These are phyloP conservation scores for Capreolus pygargus DNA, from an alignment of 2,113 vertebrate genomes.

Conservation along the genomic window DNA sequence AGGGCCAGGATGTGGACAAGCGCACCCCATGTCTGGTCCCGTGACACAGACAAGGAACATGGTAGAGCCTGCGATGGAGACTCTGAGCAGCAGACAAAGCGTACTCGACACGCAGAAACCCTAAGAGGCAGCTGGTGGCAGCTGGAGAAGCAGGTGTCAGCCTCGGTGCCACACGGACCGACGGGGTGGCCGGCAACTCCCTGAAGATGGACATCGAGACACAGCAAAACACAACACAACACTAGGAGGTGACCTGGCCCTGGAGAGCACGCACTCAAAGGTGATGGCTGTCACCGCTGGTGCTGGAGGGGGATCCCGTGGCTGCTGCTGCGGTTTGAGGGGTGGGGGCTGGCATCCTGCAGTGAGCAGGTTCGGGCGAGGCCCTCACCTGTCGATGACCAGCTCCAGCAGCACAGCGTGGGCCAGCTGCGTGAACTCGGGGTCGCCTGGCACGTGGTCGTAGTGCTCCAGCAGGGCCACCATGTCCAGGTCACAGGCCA, in stretches of 20 bases:
- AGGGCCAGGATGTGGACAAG: not conserved
- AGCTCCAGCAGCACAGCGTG: conserved; percentile 92
- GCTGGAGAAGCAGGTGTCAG: not conserved
- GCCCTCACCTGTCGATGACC: conserved; percentile 91
- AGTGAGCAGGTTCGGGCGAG: not conserved
- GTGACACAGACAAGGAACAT: not conserved
- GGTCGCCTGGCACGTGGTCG: conserved; percentile 84
- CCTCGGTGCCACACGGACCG: not conserved
- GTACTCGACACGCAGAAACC: not conserved
- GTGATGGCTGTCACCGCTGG: not conserved
- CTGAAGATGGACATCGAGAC: not conserved
- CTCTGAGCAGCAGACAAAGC: not conserved
- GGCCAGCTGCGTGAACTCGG: conserved; percentile 88
- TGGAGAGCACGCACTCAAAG: not conserved
- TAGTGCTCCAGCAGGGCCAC: conserved; percentile 87
- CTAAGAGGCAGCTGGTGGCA: not conserved
- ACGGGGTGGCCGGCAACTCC: too few relatives aligned
- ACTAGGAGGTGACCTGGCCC: not conserved
- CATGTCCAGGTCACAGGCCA: conserved; percentile 90
- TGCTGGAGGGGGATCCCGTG: not conserved
- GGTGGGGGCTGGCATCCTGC: not conserved
- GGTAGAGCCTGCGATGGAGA: not conserved
- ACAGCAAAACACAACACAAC: too few relatives aligned
- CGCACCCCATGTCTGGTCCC: not conserved
- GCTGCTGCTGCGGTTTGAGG: not conserved